Evolutionary conservation across 2,888 invertebrate genomes (phyloP).

Genomic region (Tryphoninae sp.): DNA sequence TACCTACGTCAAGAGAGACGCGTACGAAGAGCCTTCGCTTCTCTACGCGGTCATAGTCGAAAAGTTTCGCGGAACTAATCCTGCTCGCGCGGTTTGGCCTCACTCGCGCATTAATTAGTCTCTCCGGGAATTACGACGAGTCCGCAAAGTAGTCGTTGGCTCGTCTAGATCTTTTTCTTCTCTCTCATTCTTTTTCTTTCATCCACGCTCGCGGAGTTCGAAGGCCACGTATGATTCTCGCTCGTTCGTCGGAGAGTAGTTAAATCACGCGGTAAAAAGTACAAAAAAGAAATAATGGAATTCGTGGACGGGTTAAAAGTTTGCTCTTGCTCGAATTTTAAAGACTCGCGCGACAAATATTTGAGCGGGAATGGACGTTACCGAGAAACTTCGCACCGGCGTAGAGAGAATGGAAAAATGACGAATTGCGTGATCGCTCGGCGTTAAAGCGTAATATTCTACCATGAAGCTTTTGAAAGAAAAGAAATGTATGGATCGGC

Average conservation of each 20-base stretch:
- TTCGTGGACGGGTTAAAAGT: not conserved
- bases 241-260: constrained; percentile 13
- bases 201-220: constrained; percentile 35
- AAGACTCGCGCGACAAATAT: constrained; percentile 29
- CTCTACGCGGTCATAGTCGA: constrained; percentile 1
- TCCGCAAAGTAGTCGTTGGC: constrained; percentile 3
- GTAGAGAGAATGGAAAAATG: constrained; percentile 11
- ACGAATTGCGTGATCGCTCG: constrained; percentile 13
- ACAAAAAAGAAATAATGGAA: not conserved
- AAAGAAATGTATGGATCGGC: constrained; percentile 47
- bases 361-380: constrained; percentile 15
- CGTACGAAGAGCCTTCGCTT: not conserved
- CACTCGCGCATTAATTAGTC: constrained; percentile 54
- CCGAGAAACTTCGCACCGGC: not conserved
- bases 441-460: constrained; percentile 12
- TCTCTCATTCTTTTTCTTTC: constrained; percentile 7
- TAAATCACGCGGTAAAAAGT: constrained; percentile 11
- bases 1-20: constrained; percentile 16
- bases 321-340: constrained; percentile 11
- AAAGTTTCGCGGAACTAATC: constrained; percentile 55
- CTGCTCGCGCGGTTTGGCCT: constrained; percentile 1
- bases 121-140: constrained; percentile 13
- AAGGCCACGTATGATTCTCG: constrained; percentile 43
- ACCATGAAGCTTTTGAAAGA: constrained; percentile 1
- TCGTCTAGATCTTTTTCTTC: constrained; percentile 16